Base-by-base conservation (phyloP, 2,113 vertebrate species). In the Ceyx cyanopectus region DNA sequence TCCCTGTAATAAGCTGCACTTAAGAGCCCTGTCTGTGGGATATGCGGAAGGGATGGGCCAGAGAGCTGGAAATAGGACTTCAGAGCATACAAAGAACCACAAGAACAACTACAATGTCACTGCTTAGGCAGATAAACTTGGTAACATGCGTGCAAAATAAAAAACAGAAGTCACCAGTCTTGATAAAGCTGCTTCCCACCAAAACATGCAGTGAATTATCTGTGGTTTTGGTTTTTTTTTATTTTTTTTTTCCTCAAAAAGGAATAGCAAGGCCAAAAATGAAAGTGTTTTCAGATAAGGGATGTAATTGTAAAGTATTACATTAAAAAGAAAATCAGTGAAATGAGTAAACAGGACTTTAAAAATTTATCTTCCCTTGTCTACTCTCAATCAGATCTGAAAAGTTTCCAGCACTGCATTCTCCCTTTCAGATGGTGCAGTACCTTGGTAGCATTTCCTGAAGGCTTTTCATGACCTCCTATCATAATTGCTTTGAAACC, bases 381-480 rank as follows among this genome's bases (percentile, higher is more conserved):
- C 51, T 93, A 29, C 41, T 50, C 40, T 85, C 69, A 61, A 46
- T 84, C 57, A 67, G 41, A 88, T 88, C 89, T 92, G 93, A 88
- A 75, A 89, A 84, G 62, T 90, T 92, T 90, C 81, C 91, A 91
- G 81, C 41, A 74, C 82, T 78, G 21, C 87, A 51, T 89, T 92
- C 54, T 92, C 89, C 74, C 95, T 94, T 89, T 92, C 68, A 76
- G 83, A 92, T 81, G 83, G 86, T 79, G 41, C 91, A 91, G 89
- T 93, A 94, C 78, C 84, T 87, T 96, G 89, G 94, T 81, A 92
- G 91, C 81, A 58, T 92, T 92, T 96, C 87, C 92, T 94, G 81
- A 87, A 96, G 95, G 87, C 78, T 95, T 96, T 96, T 74, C 46
- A 17, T 41, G 60, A 92, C 81, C 91, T 95, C 60, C 70, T 93